phyloP scores from a whole-genome alignment of 2,797 vertebrate species.

The Austrolebias charrua region DNA sequence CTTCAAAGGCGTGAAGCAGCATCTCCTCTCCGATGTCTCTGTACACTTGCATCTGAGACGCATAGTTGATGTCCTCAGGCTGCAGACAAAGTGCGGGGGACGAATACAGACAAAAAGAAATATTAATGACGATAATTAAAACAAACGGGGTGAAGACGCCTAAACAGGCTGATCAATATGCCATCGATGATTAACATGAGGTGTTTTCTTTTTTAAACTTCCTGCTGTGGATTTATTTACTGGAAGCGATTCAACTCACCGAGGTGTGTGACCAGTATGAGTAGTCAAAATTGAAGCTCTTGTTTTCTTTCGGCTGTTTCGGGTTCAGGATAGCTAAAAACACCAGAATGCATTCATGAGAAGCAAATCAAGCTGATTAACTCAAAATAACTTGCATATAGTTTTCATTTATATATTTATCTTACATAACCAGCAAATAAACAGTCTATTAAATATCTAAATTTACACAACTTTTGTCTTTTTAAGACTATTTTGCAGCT shows the following conservation, averaged over 20 bases:
- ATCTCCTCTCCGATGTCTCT: conserved; percentile 97
- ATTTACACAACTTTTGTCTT: background rate
- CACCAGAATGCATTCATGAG: conserved; percentile 30
- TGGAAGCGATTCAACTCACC: conserved; percentile 75
- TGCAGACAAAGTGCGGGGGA: conserved; percentile 47
- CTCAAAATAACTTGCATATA: background rate
- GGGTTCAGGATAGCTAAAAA: conserved; percentile 92
- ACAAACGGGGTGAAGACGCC: background rate
- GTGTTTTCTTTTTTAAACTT: background rate
- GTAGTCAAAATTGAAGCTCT: conserved; percentile 98
- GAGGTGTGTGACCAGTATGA: conserved; percentile 99
- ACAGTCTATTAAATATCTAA: background rate
- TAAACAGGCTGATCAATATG: background rate
- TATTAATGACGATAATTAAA: conserved; percentile 4
- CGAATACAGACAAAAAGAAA: background rate
- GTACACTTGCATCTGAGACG: conserved; percentile 95
- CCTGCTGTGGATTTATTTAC: background rate
- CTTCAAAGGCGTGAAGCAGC: conserved; percentile 96
- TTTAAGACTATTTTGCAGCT: background rate
- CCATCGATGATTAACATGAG: background rate
- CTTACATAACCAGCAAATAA: background rate
- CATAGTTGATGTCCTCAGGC: conserved; percentile 94
- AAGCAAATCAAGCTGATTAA: background rate
- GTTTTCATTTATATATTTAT: background rate
- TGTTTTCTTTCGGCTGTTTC: conserved; percentile 97